Percentiles rank a stretch among this genome's conserved stretches.
phyloP scores from a whole-genome alignment of 2,797 vertebrate genomes.

The Tadarida brasiliensis region DNA sequence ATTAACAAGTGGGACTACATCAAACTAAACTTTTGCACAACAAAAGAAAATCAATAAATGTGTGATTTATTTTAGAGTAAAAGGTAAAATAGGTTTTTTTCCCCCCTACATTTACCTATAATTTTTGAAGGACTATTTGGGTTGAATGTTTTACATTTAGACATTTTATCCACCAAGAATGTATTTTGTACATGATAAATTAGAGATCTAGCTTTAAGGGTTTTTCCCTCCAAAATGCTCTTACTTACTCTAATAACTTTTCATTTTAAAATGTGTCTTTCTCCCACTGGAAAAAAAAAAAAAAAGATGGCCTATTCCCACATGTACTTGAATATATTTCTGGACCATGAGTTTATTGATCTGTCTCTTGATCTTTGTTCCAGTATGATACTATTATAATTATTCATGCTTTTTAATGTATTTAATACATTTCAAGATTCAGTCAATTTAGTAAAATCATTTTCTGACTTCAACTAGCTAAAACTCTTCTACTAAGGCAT shows the following conservation, averaged over 20 bases:
- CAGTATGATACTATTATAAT: neutral
- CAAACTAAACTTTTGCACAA: neutral
- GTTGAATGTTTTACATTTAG: neutral
- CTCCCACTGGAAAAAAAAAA: neutral
- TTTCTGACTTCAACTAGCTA: neutral
- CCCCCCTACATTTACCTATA: neutral
- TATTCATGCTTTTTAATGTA: neutral
- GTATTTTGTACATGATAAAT: neutral
- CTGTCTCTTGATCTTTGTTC: neutral
- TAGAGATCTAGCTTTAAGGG: neutral
- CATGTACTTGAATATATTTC: neutral
- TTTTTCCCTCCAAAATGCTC: neutral
- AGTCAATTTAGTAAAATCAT: slow-evolving; percentile 10
- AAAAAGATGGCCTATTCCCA: neutral
- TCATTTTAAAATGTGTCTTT: neutral
- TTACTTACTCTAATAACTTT: neutral
- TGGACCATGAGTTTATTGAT: neutral
- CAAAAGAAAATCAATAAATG: neutral
- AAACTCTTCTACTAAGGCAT: neutral
- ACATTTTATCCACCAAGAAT: neutral
- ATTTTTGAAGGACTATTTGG: neutral
- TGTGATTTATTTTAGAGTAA: neutral
- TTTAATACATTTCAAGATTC: slow-evolving; percentile 7
- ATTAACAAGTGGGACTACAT: too few relatives aligned
- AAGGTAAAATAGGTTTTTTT: neutral